Conservation (phyloP, 2,888 invertebrate genomes). For the Eupsilia transversa region DNA sequence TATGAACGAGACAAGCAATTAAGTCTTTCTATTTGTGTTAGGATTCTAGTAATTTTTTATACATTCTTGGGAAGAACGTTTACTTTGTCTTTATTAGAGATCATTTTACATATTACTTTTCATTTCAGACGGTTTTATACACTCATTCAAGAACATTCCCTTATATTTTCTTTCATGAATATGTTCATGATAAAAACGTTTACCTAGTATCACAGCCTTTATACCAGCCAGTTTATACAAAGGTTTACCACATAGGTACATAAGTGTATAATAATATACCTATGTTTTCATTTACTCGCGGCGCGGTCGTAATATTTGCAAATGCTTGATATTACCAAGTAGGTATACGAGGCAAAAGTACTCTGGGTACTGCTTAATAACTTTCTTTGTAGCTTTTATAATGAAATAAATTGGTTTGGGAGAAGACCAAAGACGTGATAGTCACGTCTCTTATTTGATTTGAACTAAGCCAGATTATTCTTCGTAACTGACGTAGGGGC, state of each 20-base stretch:
- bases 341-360: slow-evolving; percentile 28
- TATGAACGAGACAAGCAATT: no score
- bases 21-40: no score
- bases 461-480: background rate
- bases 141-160: slow-evolving; percentile 1
- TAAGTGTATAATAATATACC: slow-evolving; percentile 9
- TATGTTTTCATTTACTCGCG: slow-evolving; percentile 49
- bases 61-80: no score
- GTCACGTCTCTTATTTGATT: background rate
- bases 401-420: slow-evolving; percentile 5
- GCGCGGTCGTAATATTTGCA: slow-evolving; percentile 45
- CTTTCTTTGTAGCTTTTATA: slow-evolving; percentile 29
- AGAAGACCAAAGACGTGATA: background rate
- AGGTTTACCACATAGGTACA: background rate
- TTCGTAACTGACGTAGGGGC: background rate
- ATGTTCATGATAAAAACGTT: slow-evolving; percentile 26
- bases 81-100: no score
- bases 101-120: background rate
- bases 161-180: slow-evolving; percentile 2
- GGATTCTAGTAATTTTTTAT: no score
- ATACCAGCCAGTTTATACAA: slow-evolving; percentile 10
- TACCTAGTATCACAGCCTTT: background rate
- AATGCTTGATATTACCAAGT: slow-evolving; percentile 39
- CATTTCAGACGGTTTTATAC: background rate
- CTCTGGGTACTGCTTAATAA: slow-evolving; percentile 32